Evolutionary conservation across 2,113 vertebrate species (phyloP), one percentile per base, ranked within the genome.

Genomic region (Hypanus sabinus): DNA sequence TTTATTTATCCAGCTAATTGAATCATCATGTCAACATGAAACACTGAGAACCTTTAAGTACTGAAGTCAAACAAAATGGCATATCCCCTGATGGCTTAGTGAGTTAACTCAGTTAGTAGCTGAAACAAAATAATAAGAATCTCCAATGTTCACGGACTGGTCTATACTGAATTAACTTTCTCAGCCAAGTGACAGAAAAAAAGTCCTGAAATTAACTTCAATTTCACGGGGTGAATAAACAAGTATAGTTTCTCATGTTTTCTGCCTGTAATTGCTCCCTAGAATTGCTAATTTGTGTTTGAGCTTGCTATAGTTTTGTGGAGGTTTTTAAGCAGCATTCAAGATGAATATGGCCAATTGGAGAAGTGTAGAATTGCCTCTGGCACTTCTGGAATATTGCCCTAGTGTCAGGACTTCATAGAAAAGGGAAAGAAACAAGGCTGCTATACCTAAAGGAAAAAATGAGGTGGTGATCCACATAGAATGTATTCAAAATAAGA

Each of bases 1-100:
- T 90, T 90, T 27, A 90, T 27, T n/a, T 62, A 36, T 33, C 60
- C n/a, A 90, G 60, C 33, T 90, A 90, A 68, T 65, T 90, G 87
- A 55, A 68, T 11, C 6, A 57, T 90, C 62, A 9, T 68, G 60
- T 83, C 80, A 83, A 83, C 30, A 90, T 68, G 14, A 90, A 65
- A 68, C 68, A 68, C 60, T 20, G 30, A 65, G 85, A 90, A 57
- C 83, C 38, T n/a, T 30, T 62, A 62, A 5, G 57, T 62, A 62
- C 57, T 55, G 36, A 55, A 9, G 38, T 46, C 80, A 83, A 83
- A 83, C 18, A 83, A 83, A 83, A 55, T 83, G 80, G 46, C 5
- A 36, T 83, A 83, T 46, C 80, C 80, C 80, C 46, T 57, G 10
- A 83, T 83, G 46, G 22, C 46, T 83, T 18, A 27, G 36, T 55